Evolutionary conservation across 2,888 invertebrate species (phyloP).

Genomic region (Phania funesta): DNA sequence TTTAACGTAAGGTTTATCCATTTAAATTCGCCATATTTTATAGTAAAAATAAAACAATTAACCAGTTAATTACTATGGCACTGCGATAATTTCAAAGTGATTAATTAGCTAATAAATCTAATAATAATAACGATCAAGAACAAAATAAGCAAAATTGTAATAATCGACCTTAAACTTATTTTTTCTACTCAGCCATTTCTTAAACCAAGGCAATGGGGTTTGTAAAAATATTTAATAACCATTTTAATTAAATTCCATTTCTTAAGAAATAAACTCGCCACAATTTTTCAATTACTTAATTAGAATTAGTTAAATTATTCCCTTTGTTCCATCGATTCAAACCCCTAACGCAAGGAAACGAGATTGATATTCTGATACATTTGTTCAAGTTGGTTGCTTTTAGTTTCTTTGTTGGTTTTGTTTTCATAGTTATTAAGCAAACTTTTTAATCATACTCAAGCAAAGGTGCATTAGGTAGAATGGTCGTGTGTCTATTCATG

Average conservation of each 20-base stretch:
- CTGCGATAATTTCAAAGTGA: no score
- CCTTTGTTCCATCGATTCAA: conserved; percentile 14
- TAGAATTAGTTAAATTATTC: conserved; percentile 48
- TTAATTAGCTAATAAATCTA: no score
- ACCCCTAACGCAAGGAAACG: conserved; percentile 3
- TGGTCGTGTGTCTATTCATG: conserved; percentile 63
- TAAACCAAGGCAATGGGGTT: not conserved
- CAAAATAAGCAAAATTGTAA: no score
- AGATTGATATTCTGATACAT: not conserved
- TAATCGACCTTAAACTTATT: no score
- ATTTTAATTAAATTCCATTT: conserved; percentile 25
- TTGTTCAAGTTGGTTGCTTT: conserved; percentile 23
- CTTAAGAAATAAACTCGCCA: conserved; percentile 35
- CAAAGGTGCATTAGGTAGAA: conserved; percentile 12
- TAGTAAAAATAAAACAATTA: no score
- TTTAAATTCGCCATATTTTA: no score
- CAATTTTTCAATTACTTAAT: conserved; percentile 59
- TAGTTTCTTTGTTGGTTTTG: not conserved
- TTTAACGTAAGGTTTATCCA: no score
- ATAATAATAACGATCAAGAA: no score
- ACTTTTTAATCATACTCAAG: conserved; percentile 33
- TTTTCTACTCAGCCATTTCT: not conserved
- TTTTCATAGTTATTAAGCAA: conserved; percentile 31
- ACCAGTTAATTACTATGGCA: no score
- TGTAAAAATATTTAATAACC: not conserved